Conservation (phyloP, 2,113 vertebrate species). For the Hemiscyllium ocellatum region DNA sequence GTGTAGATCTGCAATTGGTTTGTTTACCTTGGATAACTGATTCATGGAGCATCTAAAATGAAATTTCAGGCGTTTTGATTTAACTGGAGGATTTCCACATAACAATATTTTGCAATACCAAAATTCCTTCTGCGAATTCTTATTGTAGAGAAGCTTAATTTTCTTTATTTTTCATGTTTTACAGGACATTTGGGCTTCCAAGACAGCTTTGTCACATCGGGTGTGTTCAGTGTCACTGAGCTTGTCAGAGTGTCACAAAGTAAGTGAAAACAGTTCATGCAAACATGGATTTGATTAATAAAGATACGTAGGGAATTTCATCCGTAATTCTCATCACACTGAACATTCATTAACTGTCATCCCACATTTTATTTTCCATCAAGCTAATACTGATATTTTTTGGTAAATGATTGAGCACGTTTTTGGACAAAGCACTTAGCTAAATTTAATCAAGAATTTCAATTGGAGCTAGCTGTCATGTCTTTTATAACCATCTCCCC, state of each 20-base stretch:
- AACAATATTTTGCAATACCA: not conserved
- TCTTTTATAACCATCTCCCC: not conserved
- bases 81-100: not conserved
- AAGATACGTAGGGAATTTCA: not conserved
- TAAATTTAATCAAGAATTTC: not conserved
- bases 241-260: slow-evolving; percentile 96
- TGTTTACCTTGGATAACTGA: not conserved
- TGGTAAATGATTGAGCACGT: not conserved
- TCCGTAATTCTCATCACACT: not conserved
- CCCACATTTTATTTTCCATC: not conserved
- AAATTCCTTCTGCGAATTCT: no score
- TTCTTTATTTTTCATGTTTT: slow-evolving; percentile 55
- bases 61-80: not conserved
- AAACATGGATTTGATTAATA: not conserved
- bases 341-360: not conserved
- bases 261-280: slow-evolving; percentile 60
- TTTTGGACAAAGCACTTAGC: not conserved
- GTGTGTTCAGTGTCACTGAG: slow-evolving; percentile 95
- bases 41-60: not conserved
- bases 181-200: slow-evolving; percentile 97
- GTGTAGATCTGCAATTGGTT: not conserved
- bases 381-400: not conserved
- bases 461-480: not conserved
- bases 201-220: slow-evolving; percentile 97
- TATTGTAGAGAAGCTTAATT: not conserved